Evolutionary conservation across 2,888 invertebrate genomes (phyloP).

Genomic region (Lepas anatifera): DNA sequence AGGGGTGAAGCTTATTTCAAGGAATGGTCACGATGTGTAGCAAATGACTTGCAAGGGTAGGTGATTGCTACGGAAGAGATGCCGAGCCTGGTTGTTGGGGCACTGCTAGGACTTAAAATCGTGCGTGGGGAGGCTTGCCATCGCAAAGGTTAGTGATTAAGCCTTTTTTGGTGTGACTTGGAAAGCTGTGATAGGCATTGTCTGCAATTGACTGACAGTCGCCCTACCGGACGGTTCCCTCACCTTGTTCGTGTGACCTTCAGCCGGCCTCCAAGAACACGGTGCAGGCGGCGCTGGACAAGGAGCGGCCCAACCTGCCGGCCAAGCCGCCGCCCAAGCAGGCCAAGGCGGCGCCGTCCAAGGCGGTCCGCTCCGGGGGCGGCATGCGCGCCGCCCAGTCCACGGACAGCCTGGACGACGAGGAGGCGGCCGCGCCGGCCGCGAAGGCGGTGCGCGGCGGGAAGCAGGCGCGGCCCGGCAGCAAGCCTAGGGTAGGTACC

Average conservation of each 20-base stretch:
- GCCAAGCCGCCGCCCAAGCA: conserved; percentile 47
- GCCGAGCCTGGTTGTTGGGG: too few relatives aligned
- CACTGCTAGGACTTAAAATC: too few relatives aligned
- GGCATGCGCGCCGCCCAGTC: neutral
- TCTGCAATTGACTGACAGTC: too few relatives aligned
- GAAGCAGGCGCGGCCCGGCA: neutral
- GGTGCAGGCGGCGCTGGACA: conserved; percentile 68
- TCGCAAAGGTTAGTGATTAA: too few relatives aligned
- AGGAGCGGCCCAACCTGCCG: conserved; percentile 70
- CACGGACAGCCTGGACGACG: conserved; percentile 25
- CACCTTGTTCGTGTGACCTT: conserved; percentile 21
- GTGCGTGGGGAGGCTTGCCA: too few relatives aligned
- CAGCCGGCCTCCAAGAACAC: conserved; percentile 39
- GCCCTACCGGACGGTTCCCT: too few relatives aligned
- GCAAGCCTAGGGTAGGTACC: neutral
- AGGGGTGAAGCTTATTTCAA: too few relatives aligned
- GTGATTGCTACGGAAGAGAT: too few relatives aligned
- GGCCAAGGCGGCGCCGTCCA: conserved; percentile 7
- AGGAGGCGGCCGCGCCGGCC: conserved; percentile 44
- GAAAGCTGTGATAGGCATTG: too few relatives aligned
- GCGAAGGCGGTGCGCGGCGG: conserved; percentile 30
- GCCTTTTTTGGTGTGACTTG: too few relatives aligned
- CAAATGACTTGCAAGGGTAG: too few relatives aligned
- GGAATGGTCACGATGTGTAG: too few relatives aligned
- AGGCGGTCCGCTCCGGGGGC: neutral